Base-by-base conservation (phyloP, 2,113 vertebrate species). In the Cyprinodon tularosa region DNA sequence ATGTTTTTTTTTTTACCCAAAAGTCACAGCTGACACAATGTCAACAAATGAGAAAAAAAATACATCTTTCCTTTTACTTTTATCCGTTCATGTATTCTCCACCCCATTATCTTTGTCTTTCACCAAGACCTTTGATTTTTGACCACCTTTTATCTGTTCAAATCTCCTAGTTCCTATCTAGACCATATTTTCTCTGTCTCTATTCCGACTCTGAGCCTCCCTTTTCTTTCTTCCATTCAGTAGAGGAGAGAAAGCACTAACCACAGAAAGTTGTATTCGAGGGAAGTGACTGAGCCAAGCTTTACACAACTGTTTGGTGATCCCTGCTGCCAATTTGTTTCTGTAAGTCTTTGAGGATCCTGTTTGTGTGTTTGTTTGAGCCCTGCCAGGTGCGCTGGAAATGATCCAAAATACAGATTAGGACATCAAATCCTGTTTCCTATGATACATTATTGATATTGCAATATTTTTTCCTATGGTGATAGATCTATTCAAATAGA, bases 291-390 rank as follows among this genome's bases (percentile, higher is more conserved):
- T 88, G 86, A 92, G 88, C 88, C 78, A 53, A 71, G 88, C 88
- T 91, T 89, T 90, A 57, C 78, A 82, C 82, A 66, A 86, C 83
- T 85, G 90, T 90, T 90, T 91, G 73, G 80, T 77, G 82, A 91
- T 87, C 87, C 75, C 82, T 86, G 76, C 79, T 85, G 81, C 87
- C 79, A 89, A 91, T 93, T 92, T 90, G 91, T 92, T 84, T 84
- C 84, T 85, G 83, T 86, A 91, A 89, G 86, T 87, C 89, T 89
- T 78, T 84, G 77, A 83, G 81, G 84, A 89, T 91, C 89, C 88
- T 91, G 86, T 91, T 90, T 88, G 86, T 89, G 90, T 89, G 88
- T 93, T 93, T 90, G 88, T 90, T 82, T 88, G 88, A 88, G 88
- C 85, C 73, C 4, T 61, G 78, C 91, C 91, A 93, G 91, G 91